These are phyloP conservation scores for Cricetomys ansorgei DNA, from an alignment of 2,113 vertebrate genomes.

Conservation along the genomic window DNA sequence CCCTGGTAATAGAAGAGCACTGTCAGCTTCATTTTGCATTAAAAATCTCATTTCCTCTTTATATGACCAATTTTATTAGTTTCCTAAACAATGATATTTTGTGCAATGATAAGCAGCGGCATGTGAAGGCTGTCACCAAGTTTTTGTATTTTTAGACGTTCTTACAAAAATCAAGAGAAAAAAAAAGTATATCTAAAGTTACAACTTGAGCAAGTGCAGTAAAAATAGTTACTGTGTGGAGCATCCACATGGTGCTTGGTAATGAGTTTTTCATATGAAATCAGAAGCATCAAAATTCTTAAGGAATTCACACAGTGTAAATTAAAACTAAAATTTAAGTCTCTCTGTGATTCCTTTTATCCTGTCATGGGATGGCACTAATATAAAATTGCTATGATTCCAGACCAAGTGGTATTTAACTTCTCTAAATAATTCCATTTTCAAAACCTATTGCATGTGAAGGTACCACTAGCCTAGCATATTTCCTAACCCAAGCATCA, in stretches of 20 bases:
- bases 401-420: constrained; percentile 41
- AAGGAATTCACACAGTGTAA: constrained; percentile 61
- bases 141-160: constrained; percentile 76
- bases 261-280: constrained; percentile 78
- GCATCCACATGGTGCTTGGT: constrained; percentile 38
- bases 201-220: constrained; percentile 63
- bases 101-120: constrained; percentile 84
- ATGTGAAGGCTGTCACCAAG: constrained; percentile 81
- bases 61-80: constrained; percentile 91
- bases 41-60: constrained; percentile 91
- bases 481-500: constrained; percentile 41
- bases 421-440: constrained; percentile 67
- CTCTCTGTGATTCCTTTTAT: constrained; percentile 29
- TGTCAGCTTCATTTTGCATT: constrained; percentile 93
- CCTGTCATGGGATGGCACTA: background rate
- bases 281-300: constrained; percentile 69
- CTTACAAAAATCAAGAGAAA: constrained; percentile 79
- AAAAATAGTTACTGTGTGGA: constrained; percentile 42
- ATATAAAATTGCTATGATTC: background rate
- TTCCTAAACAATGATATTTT: constrained; percentile 90
- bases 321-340: constrained; percentile 58
- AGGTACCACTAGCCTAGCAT: accelerated
- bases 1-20: constrained; percentile 92
- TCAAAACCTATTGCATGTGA: background rate
- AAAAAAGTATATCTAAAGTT: constrained; percentile 65